Percentiles rank a stretch among this genome's conserved stretches.
Evolutionary conservation across 2,888 invertebrate species (phyloP).

Genomic region (Cerceris rybyensis): DNA sequence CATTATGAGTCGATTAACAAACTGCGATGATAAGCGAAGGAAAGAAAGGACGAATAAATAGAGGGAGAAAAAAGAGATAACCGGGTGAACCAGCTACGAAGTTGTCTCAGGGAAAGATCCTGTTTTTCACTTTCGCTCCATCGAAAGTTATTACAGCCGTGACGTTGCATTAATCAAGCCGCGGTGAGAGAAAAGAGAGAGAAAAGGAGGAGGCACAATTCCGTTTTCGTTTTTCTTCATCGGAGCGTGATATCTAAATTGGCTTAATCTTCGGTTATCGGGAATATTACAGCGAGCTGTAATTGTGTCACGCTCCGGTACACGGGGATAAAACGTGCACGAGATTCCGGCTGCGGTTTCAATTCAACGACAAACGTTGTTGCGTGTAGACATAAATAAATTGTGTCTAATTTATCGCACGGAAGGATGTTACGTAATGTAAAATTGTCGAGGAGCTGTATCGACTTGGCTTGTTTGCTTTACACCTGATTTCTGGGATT

Average conservation of each 20-base stretch:
- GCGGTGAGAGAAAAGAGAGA: neutral
- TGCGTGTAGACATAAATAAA: too few species aligned
- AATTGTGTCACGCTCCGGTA: constrained; percentile 5
- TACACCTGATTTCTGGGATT: too few species aligned
- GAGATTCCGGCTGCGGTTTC: neutral
- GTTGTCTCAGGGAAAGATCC: constrained; percentile 23
- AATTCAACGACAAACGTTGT: too few species aligned
- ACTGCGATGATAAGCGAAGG: neutral
- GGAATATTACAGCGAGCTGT: neutral
- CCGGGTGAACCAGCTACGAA: constrained; percentile 37
- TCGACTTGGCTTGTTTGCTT: too few species aligned
- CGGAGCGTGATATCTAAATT: constrained; percentile 16
- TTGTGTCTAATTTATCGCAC: too few species aligned
- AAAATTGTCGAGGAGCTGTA: too few species aligned
- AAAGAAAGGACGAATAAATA: constrained; percentile 3
- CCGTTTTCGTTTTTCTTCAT: constrained; percentile 2
- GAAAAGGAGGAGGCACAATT: neutral
- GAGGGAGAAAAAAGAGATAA: constrained; percentile 19
- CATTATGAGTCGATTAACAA: too few species aligned
- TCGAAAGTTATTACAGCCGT: constrained; percentile 37
- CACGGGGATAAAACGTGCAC: neutral
- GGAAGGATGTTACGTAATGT: too few species aligned
- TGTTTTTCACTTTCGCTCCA: constrained; percentile 53
- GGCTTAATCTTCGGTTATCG: constrained; percentile 3
- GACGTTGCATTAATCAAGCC: neutral